Evolutionary conservation across 2,888 invertebrate genomes (phyloP), one percentile per base, ranked within the genome.

Genomic region (Cyrtodaria siliqua): DNA sequence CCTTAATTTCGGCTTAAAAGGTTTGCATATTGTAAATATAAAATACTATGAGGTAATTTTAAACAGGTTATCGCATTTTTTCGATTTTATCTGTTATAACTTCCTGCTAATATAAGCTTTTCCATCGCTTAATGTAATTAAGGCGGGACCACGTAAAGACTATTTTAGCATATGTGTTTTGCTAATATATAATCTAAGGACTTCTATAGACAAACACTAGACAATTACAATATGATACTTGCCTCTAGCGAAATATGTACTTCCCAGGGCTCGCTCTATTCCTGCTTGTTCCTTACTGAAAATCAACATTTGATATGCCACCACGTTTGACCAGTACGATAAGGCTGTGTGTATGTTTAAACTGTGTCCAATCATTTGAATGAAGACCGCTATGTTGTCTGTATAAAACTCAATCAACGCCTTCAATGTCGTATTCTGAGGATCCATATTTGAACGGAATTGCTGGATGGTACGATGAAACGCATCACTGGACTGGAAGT

Each of bases 281-380:
- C 88, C 88, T 0, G 86, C 84, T 55, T 88, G 82, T 59, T 88
- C 89, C 53, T 87, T 87, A 24, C 86, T 84, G 40, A 87, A 27
- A 8, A 87, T 69, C 49, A 89, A 66, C 84, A 87, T 82, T 62
- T 89, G 83, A 73, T 87, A 88, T 6, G 82, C 83, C 1, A 85
- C 83, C 16, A 89, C 70, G 2, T 79, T 75, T 44, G 75, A 73
- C 89, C 89, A 89, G 38, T 79, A 71, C 0, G 61, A 26, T 0
- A 83, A 74, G 3, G 75, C 69, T 20, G 55, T 57, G 8, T 81
- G 69, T 2, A 73, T 53, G 57, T 85, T 83, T 2, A 88, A 71
- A 24, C 69, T 82, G 6, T 53, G 16, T 0, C 80, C 85, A 14
- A 87, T 79, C 85, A 86, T 85, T 33, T 62, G 50, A 16, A 83